Percentiles rank a stretch among this genome's conserved stretches.
Evolutionary conservation across 1,140 invertebrate genomes (phyloP).

Genomic region (Bradynema listronoti): DNA sequence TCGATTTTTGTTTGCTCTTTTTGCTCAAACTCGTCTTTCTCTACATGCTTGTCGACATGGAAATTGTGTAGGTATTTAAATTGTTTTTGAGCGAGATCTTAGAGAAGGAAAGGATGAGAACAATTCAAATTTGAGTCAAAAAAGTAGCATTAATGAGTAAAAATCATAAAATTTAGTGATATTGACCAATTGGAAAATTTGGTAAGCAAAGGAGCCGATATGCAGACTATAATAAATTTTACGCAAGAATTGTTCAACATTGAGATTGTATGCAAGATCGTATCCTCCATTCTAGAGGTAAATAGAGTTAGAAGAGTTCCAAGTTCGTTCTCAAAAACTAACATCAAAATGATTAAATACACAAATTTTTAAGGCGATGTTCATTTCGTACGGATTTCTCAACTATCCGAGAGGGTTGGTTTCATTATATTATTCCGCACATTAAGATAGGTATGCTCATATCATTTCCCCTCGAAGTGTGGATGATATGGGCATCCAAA

Average conservation of each 20-base stretch:
- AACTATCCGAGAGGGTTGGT: constrained; percentile 15
- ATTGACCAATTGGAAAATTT: constrained; percentile 41
- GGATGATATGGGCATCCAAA: too few relatives aligned
- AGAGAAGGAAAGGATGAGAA: not conserved
- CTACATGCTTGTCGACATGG: constrained; percentile 37
- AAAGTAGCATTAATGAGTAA: not conserved
- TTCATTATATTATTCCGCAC: too few relatives aligned
- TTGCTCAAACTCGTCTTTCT: constrained; percentile 38
- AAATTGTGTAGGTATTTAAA: constrained; percentile 35
- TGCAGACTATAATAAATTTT: constrained; percentile 41
- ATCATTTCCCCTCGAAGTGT: too few relatives aligned
- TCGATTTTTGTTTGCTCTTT: constrained; percentile 41
- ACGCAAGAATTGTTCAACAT: constrained; percentile 43
- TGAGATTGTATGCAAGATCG: constrained; percentile 36
- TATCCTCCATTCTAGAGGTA: constrained; percentile 38
- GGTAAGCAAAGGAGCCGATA: constrained; percentile 22
- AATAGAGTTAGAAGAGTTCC: not conserved
- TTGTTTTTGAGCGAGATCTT: not conserved
- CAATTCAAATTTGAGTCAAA: not conserved
- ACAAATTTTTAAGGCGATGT: constrained; percentile 33
- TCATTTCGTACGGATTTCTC: constrained; percentile 24
- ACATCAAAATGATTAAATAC: not conserved
- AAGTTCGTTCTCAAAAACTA: not conserved
- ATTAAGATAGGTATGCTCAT: too few relatives aligned
- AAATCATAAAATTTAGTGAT: constrained; percentile 29